phyloP scores from a whole-genome alignment of 1,140 invertebrate species.

The Glomeris maerens region DNA sequence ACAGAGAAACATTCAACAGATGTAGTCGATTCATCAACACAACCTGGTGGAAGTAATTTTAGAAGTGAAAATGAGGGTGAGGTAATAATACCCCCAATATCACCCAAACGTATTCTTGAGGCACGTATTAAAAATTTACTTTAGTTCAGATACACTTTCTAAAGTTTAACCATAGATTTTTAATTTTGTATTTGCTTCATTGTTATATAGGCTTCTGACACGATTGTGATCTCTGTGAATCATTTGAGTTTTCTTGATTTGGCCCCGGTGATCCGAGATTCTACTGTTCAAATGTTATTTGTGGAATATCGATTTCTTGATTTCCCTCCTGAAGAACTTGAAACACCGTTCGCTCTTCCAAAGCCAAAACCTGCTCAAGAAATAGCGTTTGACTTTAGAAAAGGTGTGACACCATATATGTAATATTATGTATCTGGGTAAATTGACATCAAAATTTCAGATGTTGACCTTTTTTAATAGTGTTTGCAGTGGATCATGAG shows the following conservation, averaged over 20 bases:
- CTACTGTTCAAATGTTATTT: conserved; percentile 29
- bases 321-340: conserved; percentile 30
- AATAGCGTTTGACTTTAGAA: conserved; percentile 30
- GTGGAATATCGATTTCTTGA: conserved; percentile 34
- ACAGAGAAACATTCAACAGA: too few relatives aligned
- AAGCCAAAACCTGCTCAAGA: conserved; percentile 27
- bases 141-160: too few relatives aligned
- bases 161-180: too few relatives aligned
- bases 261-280: conserved; percentile 24
- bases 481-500: neutral
- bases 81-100: too few relatives aligned
- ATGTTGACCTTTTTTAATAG: neutral
- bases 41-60: too few relatives aligned
- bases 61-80: too few relatives aligned
- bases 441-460: conserved; percentile 1
- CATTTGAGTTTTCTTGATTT: conserved; percentile 25
- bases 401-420: conserved; percentile 2
- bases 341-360: conserved; percentile 33
- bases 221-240: conserved; percentile 24
- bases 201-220: conserved; percentile 7
- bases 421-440: neutral
- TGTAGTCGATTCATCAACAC: too few relatives aligned
- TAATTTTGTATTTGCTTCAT: neutral
- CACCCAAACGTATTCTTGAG: too few relatives aligned
- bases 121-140: too few relatives aligned